Evolutionary conservation across 2,888 invertebrate species (phyloP).

Genomic region (Argynnis bischoffii): DNA sequence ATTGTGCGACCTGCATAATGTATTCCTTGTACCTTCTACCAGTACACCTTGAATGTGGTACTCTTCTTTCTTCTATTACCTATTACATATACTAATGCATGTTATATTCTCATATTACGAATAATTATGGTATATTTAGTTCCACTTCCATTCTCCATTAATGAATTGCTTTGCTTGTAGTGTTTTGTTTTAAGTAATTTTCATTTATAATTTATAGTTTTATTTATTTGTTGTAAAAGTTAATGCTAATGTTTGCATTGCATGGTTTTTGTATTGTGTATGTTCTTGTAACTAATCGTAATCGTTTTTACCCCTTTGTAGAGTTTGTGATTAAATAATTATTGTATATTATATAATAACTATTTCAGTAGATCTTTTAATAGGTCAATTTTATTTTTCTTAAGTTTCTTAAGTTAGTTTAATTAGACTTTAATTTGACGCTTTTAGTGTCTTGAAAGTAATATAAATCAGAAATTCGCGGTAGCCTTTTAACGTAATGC

Average conservation of each 20-base stretch:
- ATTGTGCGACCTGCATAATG: conserved; percentile 82
- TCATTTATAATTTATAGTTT: conserved; percentile 10
- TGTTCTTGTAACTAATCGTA: not conserved
- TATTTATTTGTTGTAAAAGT: not conserved
- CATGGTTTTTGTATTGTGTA: conserved; percentile 13
- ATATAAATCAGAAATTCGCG: conserved; percentile 5
- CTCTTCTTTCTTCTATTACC: conserved; percentile 54
- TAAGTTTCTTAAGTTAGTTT: not conserved
- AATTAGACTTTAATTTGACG: not conserved
- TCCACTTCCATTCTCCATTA: conserved; percentile 34
- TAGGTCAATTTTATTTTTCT: not conserved
- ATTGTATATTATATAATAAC: no score
- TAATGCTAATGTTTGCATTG: not conserved
- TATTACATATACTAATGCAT: conserved; percentile 35
- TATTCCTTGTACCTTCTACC: conserved; percentile 69
- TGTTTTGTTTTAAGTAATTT: conserved; percentile 3
- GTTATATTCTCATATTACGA: conserved; percentile 26
- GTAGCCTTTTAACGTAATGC: conserved; percentile 30
- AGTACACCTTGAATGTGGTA: conserved; percentile 81
- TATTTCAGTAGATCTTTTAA: no score
- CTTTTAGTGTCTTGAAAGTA: conserved; percentile 9
- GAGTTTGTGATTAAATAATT: no score
- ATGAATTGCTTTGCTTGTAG: conserved; percentile 31
- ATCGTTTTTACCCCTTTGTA: no score
- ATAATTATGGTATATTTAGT: conserved; percentile 10